Conservation (phyloP, 2,113 vertebrate species). For the Eolophus roseicapilla region DNA sequence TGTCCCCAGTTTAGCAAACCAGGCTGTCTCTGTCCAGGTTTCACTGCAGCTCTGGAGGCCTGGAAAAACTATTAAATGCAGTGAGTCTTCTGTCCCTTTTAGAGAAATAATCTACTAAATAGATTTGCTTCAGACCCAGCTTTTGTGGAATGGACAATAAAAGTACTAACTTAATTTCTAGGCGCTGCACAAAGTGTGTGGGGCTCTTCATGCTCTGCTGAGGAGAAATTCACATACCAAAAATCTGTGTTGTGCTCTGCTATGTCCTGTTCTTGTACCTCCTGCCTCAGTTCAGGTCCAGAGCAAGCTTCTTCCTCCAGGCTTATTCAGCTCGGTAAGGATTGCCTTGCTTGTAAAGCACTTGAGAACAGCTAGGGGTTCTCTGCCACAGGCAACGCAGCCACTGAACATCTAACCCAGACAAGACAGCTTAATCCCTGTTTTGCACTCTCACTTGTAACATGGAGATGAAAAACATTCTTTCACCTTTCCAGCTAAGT, state of each 20-base stretch:
- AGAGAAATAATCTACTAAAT: background rate
- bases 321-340: background rate
- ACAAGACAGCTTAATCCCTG: background rate
- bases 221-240: background rate
- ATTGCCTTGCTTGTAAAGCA: background rate
- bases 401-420: rapidly evolving
- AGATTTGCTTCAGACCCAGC: background rate
- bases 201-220: background rate
- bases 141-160: background rate
- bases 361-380: background rate
- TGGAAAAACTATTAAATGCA: background rate
- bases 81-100: background rate
- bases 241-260: background rate
- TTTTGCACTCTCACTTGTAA: background rate
- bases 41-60: background rate
- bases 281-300: background rate
- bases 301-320: background rate
- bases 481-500: background rate
- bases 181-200: background rate
- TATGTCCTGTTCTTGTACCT: background rate
- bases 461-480: background rate
- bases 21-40: background rate
- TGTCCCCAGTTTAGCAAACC: background rate
- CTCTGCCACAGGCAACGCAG: background rate
- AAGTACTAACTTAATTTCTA: background rate